A percentile compares a stretch with the other conserved stretches of the same genome.
Evolutionary conservation across 2,888 invertebrate species (phyloP).

Genomic region (Calameuta pallipes): DNA sequence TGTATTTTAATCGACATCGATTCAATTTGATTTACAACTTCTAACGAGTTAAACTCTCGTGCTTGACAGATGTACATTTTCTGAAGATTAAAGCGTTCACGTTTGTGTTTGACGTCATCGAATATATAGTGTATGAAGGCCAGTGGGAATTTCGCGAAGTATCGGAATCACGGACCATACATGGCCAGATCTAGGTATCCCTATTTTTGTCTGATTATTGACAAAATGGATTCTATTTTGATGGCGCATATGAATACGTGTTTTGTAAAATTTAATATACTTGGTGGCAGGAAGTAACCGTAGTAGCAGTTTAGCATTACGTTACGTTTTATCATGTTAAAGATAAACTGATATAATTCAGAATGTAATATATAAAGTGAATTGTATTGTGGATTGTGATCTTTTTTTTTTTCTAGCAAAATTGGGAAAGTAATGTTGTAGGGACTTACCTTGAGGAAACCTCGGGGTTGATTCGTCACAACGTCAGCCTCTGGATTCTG

Average conservation of each 20-base stretch:
- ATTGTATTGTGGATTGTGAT: background rate
- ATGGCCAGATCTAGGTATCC: background rate
- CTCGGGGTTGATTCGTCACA: conserved; percentile 62
- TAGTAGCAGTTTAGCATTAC: background rate
- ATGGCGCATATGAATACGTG: background rate
- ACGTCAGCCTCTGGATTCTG: conserved; percentile 58
- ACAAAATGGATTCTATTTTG: background rate
- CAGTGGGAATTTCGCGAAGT: background rate
- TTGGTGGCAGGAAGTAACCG: background rate
- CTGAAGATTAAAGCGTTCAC: background rate
- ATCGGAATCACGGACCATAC: background rate
- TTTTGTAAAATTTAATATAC: background rate
- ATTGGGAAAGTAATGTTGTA: conserved; percentile 36
- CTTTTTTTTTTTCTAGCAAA: conserved; percentile 1
- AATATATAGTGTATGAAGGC: background rate
- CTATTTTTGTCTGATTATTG: background rate
- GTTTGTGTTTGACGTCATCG: background rate
- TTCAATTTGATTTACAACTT: background rate
- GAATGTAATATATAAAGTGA: background rate
- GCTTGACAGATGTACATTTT: background rate
- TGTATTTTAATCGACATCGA: background rate
- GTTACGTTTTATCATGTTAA: background rate
- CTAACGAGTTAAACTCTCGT: background rate
- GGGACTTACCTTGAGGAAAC: conserved; percentile 57
- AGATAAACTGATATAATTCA: background rate